phyloP scores from a whole-genome alignment of 2,797 vertebrate species.

The Enteromius argenteus region DNA sequence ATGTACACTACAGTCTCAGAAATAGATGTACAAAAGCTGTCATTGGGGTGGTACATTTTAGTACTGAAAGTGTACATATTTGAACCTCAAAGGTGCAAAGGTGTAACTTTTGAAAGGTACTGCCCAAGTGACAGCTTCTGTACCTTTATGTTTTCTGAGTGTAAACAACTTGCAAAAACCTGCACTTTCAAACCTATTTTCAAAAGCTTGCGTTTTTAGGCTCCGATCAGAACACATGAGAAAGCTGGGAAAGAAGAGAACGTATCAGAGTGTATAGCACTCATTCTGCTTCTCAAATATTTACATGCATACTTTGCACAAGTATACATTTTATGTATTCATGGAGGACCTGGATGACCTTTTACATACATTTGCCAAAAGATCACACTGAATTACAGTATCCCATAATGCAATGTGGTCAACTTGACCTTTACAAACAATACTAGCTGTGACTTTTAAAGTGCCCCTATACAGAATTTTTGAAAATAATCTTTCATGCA shows the following conservation, averaged over 20 bases:
- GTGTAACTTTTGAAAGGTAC: no score
- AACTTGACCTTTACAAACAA: constrained; percentile 7
- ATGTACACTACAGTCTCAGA: no score
- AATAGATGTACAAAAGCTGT: no score
- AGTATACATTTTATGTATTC: neutral
- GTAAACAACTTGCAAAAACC: neutral
- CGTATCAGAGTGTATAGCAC: neutral
- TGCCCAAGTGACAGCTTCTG: no score
- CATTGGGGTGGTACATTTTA: no score
- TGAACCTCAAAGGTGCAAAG: no score
- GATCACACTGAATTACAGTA: neutral
- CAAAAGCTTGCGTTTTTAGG: neutral
- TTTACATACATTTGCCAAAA: neutral
- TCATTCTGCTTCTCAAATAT: neutral
- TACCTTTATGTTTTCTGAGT: no score
- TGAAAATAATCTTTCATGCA: no score
- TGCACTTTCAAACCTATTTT: neutral
- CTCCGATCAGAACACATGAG: no score
- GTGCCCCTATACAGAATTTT: no score
- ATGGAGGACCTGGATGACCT: neutral
- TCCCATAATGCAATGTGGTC: neutral
- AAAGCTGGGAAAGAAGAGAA: neutral
- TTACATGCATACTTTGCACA: neutral
- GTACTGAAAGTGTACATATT: no score
- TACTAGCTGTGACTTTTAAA: neutral